phyloP scores from a whole-genome alignment of 2,113 vertebrate species.

The Nannospalax galili region DNA sequence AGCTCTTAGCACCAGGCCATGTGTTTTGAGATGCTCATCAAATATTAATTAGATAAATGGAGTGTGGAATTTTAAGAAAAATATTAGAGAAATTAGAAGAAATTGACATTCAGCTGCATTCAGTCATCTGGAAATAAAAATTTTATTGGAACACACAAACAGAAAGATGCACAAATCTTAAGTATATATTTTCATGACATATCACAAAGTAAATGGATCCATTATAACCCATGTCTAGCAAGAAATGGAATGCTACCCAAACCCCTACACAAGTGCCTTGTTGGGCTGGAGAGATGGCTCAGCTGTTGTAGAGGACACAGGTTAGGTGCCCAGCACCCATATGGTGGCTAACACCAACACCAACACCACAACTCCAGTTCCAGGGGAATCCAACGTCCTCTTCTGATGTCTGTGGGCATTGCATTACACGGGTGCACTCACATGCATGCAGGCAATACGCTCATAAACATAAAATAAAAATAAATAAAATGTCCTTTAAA shows the following conservation, averaged over 20 bases:
- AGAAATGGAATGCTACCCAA: slow-evolving; percentile 2
- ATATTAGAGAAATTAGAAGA: background rate
- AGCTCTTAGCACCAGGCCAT: background rate
- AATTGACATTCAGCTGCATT: background rate
- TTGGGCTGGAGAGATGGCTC: too few relatives aligned
- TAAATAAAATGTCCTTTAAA: too few relatives aligned
- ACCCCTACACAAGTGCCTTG: background rate
- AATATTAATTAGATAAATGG: slow-evolving; percentile 18
- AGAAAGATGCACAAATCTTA: background rate
- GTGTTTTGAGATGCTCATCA: background rate
- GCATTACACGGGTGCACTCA: too few relatives aligned
- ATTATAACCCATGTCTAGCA: background rate
- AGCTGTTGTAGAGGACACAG: too few relatives aligned
- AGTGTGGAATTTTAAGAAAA: slow-evolving; percentile 27
- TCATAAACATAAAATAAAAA: too few relatives aligned
- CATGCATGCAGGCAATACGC: too few relatives aligned
- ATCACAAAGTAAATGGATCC: background rate
- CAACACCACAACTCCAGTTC: too few relatives aligned
- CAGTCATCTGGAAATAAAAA: background rate
- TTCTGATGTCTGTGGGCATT: too few relatives aligned
- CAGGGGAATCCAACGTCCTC: too few relatives aligned
- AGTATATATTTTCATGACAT: background rate
- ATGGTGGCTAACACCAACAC: too few relatives aligned
- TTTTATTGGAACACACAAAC: background rate
- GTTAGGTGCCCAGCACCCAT: too few relatives aligned